Evolutionary conservation across 2,888 invertebrate genomes (phyloP).

Genomic region (Tryphoninae sp.): DNA sequence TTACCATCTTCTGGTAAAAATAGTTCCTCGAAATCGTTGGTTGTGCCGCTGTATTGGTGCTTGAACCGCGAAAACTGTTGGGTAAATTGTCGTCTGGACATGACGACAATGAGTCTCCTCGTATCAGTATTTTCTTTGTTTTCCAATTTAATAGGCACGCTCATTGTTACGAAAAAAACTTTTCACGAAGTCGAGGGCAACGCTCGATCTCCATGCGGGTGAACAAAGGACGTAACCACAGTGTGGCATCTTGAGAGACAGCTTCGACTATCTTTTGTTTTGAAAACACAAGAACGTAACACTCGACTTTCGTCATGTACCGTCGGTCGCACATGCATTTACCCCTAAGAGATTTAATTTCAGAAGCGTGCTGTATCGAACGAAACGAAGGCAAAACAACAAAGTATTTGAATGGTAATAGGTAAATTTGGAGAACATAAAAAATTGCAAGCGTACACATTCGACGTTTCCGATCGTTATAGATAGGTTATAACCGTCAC

Average conservation of each 20-base stretch:
- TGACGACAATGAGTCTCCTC: conserved; percentile 58
- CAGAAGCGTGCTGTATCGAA: not conserved
- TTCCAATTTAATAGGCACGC: conserved; percentile 54
- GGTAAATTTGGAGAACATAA: not conserved
- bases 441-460: not conserved
- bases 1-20: conserved; percentile 56
- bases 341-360: not conserved
- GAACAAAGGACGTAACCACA: conserved; percentile 47
- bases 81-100: conserved; percentile 56
- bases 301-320: not conserved
- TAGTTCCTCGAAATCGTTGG: conserved; percentile 51
- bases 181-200: conserved; percentile 53
- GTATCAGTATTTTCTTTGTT: conserved; percentile 57
- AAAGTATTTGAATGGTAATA: not conserved
- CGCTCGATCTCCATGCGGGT: conserved; percentile 40
- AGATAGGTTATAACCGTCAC: not conserved
- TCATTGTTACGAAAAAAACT: conserved; percentile 57
- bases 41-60: conserved; percentile 39
- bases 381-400: not conserved
- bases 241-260: conserved; percentile 4
- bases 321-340: not conserved
- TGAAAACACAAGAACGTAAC: not conserved
- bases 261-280: conserved; percentile 36
- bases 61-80: conserved; percentile 43
- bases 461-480: conserved; percentile 1